Base-by-base conservation (phyloP, 1,140 invertebrate species). In the Penaeus vannamei region DNA sequence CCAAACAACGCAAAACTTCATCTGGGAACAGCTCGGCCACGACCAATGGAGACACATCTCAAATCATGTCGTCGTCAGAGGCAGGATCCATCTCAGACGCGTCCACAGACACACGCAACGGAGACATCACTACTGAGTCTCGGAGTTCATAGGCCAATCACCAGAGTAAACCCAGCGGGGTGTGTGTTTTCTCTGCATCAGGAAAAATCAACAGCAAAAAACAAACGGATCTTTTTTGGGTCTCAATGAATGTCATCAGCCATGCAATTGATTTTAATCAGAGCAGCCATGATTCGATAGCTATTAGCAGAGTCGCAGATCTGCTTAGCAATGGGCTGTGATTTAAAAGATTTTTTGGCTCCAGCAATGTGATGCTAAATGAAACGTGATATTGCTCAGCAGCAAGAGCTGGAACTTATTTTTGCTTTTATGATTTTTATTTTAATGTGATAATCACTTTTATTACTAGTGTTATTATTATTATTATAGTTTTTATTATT, bases 1-100 rank as follows among this genome's bases (percentile, higher is more conserved):
- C 97, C 82, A 98, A 98, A 94, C 94, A 94, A 90, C 95, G 95
- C 90, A 92, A 92, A 62, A 79, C 87, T 20, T 85, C 85, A 60
- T 85, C 90, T n/a, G 85, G 77, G n/a, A 85, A 69, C 36, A 85
- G 79, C 53, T 88, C 90, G n/a, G 82, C 81, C 69, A 91, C 79
- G 36, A 82, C 82, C 26, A 88, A 87, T 82, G 90, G 86, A 22
- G 88, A 86, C 61, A 72, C 79, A 1, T 53, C 85, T 17, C 86
- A 87, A 36, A 80, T 87, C 61, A 90, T 90, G 90, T 90, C 90
- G 26, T 90, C 90, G 46, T 90, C 90, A n/a, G 90, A 90, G 61
- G 86, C 90, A n/a, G 90, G 90, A 1, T 90, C 90, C 14, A 90
- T 90, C 76, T 90, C 90, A 2, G 90, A 90, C 76, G 86, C 90